These are phyloP conservation scores for Altica lythri DNA, from an alignment of 2,888 invertebrate species.

Conservation along the genomic window DNA sequence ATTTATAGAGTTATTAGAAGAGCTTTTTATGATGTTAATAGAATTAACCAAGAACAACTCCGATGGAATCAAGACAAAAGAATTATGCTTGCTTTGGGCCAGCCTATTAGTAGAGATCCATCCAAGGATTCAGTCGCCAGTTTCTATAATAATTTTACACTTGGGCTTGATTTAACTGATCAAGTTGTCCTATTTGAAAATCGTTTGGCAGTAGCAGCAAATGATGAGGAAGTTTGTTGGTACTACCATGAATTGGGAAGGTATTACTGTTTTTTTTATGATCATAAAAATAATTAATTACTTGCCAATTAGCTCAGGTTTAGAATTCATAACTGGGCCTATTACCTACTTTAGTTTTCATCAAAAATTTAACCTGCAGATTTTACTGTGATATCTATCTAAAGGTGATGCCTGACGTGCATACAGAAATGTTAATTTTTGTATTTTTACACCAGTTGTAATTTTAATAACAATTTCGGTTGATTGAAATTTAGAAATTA, in stretches of 20 bases:
- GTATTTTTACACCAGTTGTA: no score
- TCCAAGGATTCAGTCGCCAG: slow-evolving; percentile 53
- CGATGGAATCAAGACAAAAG: slow-evolving; percentile 46
- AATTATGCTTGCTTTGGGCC: slow-evolving; percentile 50
- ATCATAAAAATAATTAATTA: no score
- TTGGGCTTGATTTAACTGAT: slow-evolving; percentile 39
- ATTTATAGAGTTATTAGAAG: slow-evolving; percentile 57
- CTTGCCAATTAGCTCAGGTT: no score
- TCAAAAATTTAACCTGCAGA: no score
- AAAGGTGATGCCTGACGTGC: not conserved
- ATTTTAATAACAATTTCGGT: no score
- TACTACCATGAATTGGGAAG: slow-evolving; percentile 57
- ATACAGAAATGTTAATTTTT: no score
- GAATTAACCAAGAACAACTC: slow-evolving; percentile 48
- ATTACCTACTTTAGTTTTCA: no score
- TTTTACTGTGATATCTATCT: no score
- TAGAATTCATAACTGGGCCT: no score
- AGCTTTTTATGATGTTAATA: slow-evolving; percentile 56
- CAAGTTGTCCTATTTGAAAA: slow-evolving; percentile 46
- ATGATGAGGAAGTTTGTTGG: slow-evolving; percentile 58
- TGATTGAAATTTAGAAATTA: no score
- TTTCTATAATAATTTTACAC: not conserved
- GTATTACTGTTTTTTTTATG: no score
- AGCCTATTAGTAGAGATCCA: slow-evolving; percentile 47
- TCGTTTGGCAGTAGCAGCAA: slow-evolving; percentile 46